Evolutionary conservation across 2,113 vertebrate genomes (phyloP), one percentile per base, ranked within the genome.

Genomic region (Verasper variegatus): DNA sequence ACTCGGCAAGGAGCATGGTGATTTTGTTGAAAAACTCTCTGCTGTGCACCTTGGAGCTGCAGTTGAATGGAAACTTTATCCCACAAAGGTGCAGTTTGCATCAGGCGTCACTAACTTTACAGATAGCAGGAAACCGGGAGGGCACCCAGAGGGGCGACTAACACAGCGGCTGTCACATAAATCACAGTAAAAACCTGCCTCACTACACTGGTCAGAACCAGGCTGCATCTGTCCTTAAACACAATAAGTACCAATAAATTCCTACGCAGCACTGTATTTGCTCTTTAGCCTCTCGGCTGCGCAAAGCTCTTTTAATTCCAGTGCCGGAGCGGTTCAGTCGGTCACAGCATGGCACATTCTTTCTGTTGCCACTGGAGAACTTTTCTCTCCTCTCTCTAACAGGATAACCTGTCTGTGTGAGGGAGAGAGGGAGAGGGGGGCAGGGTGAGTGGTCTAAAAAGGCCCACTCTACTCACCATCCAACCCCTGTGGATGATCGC

Each of bases 351-450:
- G 92, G 86, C 91, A 91, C 92, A 94, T 94, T 93, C 93, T 91
- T 94, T 92, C 92, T 91, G 93, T 94, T 93, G 92, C 92, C 89
- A 90, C 85, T 92, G 92, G 93, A 94, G 92, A 93, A 92, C 88
- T 88, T 91, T 88, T 91, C n/a, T 63, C 88, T 90, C 74, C 78
- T 76, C 82, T 85, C 82, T 77, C 90, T 81, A 91, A 91, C 89
- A 91, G 89, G 90, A 92, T 89, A 91, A 92, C 91, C 91, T 89
- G 89, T 78, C 83, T 87, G 84, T 70, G 65, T 76, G 73, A 66
- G 83, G 49, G 74, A 49, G 72, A 61, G 76, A 24, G 45, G 12
- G 51, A 40, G 15, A 26, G 83, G 57, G 61, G 76, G 79, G 78
- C 58, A 74, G 91, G 82, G 76, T 27, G 84, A 63, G 72, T 56